Percentiles rank a stretch among this genome's conserved stretches.
Conservation (phyloP, 2,113 vertebrate species). For the Leucosticte australis region DNA sequence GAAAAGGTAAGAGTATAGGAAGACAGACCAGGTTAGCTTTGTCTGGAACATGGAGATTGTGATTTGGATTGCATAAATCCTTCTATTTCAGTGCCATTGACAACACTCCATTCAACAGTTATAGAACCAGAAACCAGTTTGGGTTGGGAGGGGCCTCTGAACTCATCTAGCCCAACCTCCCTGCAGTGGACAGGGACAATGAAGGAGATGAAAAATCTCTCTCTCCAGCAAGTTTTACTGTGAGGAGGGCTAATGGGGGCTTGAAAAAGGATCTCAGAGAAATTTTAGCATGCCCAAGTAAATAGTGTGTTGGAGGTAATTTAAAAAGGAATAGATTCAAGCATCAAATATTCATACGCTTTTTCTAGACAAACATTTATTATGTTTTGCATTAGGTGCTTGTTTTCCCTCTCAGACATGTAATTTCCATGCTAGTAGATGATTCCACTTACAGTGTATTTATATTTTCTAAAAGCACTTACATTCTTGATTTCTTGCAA, state of each 20-base stretch:
- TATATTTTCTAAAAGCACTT: conserved; percentile 14
- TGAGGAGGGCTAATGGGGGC: neutral
- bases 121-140: neutral
- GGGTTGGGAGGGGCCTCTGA: neutral
- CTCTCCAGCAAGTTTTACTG: neutral
- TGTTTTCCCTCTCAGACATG: neutral
- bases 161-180: neutral
- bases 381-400: neutral
- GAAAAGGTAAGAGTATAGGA: neutral
- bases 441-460: neutral
- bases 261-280: neutral
- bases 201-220: neutral
- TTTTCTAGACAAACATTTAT: neutral
- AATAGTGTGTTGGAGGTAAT: neutral
- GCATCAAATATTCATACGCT: neutral
- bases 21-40: neutral
- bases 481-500: neutral
- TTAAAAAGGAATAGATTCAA: neutral
- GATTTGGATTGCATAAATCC: neutral
- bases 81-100: neutral
- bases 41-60: too few relatives aligned
- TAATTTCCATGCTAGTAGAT: neutral
- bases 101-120: neutral
- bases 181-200: neutral
- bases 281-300: neutral